Percentiles rank a stretch among this genome's conserved stretches.
Evolutionary conservation across 2,797 vertebrate genomes (phyloP).

Genomic region (Bufotes viridis): DNA sequence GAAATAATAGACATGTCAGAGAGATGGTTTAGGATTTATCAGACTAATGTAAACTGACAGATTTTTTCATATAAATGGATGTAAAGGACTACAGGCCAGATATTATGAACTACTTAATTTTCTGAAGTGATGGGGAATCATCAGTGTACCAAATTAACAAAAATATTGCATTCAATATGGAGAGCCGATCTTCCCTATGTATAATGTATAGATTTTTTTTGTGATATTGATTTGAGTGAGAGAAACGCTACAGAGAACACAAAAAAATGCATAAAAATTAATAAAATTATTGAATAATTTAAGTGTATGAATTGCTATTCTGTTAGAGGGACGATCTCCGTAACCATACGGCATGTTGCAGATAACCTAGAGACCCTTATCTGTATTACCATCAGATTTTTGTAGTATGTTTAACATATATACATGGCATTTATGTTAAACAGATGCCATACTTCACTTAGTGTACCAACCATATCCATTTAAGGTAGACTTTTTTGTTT

Average conservation of each 20-base stretch:
- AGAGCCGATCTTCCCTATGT: neutral
- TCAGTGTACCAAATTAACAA: neutral
- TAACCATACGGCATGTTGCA: no score
- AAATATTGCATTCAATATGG: neutral
- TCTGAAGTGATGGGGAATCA: neutral
- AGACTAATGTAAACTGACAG: constrained; percentile 13
- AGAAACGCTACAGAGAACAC: neutral
- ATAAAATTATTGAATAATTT: no score
- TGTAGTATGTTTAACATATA: no score
- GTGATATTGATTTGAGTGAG: neutral
- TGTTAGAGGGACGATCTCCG: no score
- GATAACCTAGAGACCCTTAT: no score
- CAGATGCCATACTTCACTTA: no score
- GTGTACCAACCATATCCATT: no score
- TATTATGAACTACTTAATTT: neutral
- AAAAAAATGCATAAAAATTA: neutral
- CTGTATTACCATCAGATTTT: no score
- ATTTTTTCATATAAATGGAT: constrained; percentile 7
- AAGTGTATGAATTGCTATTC: no score
- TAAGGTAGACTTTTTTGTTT: no score
- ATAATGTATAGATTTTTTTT: neutral
- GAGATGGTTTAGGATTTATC: constrained; percentile 17
- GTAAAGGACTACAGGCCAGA: neutral
- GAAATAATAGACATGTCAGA: constrained; percentile 29
- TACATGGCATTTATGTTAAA: no score